These are phyloP conservation scores for Perca flavescens DNA, from an alignment of 2,113 vertebrate species.

Conservation along the genomic window DNA sequence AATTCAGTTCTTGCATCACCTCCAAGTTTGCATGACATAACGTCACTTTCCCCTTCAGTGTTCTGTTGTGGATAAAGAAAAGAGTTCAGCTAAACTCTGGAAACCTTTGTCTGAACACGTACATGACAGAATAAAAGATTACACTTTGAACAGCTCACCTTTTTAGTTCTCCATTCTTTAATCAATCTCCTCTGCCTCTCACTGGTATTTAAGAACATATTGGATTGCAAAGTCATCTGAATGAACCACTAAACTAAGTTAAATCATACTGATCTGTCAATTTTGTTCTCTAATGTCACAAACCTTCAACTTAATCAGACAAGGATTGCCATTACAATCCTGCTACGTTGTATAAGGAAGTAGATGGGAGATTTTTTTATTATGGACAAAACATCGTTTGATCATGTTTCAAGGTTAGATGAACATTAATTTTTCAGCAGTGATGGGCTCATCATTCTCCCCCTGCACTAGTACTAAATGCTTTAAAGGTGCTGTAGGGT, in stretches of 20 bases:
- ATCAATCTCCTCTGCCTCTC: neutral
- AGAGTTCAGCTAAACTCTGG: too few species aligned
- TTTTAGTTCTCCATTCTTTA: neutral
- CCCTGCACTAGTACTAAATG: neutral
- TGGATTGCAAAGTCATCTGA: constrained; percentile 3
- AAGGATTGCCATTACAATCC: neutral
- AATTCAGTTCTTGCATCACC: neutral
- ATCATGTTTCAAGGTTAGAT: constrained; percentile 40
- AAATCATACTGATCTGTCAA: neutral
- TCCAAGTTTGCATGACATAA: neutral
- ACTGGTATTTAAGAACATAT: neutral
- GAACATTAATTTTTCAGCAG: neutral
- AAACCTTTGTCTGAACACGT: neutral
- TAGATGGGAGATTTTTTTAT: neutral
- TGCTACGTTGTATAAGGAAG: neutral
- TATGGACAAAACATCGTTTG: constrained; percentile 28
- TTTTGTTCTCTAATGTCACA: neutral
- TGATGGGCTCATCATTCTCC: constrained; percentile 37
- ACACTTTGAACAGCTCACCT: neutral
- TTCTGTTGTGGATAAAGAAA: neutral
- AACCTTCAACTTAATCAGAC: neutral
- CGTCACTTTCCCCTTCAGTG: neutral
- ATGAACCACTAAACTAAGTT: neutral
- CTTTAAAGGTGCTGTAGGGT: neutral
- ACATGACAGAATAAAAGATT: neutral